Conservation (phyloP, 2,797 vertebrate species). For the Agapornis canus region DNA sequence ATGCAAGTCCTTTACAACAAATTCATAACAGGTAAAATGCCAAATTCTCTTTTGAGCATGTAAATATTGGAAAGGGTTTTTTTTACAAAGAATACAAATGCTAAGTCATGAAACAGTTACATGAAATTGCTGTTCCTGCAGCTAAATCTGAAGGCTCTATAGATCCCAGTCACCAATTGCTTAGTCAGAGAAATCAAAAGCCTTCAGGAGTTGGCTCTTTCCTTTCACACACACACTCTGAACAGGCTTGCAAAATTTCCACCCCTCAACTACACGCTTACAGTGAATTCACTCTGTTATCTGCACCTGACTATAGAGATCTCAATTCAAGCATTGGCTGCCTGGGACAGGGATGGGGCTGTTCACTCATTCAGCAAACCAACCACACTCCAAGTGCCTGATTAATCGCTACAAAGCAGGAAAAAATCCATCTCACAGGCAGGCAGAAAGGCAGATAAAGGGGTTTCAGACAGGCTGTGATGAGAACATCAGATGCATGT, state of each 20-base stretch:
- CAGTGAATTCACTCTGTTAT: rapidly evolving
- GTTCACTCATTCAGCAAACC: not conserved
- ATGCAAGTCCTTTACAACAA: not conserved
- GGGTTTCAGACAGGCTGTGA: not conserved
- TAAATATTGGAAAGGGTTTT: not conserved
- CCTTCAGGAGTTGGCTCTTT: not conserved
- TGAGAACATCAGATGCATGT: not conserved
- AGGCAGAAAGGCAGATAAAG: not conserved
- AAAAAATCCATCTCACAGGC: not conserved
- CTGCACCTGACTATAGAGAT: not conserved
- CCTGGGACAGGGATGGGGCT: not conserved
- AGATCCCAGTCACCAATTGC: not conserved
- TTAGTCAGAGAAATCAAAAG: not conserved
- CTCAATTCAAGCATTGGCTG: not conserved
- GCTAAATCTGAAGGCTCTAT: not conserved
- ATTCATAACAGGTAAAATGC: rapidly evolving
- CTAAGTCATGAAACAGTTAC: not conserved
- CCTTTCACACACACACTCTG: not conserved
- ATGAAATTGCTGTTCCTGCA: not conserved
- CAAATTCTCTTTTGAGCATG: not conserved
- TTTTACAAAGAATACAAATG: not conserved
- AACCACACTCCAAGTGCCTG: rapidly evolving
- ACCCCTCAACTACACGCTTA: not conserved
- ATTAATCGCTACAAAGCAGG: not conserved
- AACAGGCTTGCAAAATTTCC: not conserved